Conservation (phyloP, 1,140 invertebrate species). For the Neodiprion fabricii region DNA sequence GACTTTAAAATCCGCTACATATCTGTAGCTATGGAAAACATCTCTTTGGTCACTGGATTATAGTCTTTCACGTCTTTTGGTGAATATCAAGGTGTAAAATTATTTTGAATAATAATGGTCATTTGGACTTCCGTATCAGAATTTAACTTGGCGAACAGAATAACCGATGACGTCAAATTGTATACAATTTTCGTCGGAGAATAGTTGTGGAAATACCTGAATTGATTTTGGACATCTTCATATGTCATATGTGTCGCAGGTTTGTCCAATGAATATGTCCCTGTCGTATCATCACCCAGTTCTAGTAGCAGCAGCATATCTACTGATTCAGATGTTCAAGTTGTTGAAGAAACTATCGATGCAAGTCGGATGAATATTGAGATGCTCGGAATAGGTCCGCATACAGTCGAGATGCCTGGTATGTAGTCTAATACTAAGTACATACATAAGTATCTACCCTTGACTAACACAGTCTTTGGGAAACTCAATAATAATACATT, state of each 20-base stretch:
- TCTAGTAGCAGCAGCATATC: slow-evolving; percentile 33
- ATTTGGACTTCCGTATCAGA: too few species aligned
- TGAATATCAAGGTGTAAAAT: too few species aligned
- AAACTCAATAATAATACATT: neutral
- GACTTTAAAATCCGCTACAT: neutral
- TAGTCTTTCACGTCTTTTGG: too few species aligned
- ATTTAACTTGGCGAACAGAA: too few species aligned
- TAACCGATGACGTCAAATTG: too few species aligned
- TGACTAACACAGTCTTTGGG: too few species aligned
- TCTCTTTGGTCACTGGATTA: too few species aligned
- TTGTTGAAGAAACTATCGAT: slow-evolving; percentile 41
- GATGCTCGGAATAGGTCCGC: slow-evolving; percentile 30
- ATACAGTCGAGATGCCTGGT: slow-evolving; percentile 43
- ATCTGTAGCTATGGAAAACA: neutral
- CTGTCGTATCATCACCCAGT: slow-evolving; percentile 37
- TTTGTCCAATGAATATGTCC: slow-evolving; percentile 38
- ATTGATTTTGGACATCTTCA: too few species aligned
- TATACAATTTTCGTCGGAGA: too few species aligned
- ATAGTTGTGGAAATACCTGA: too few species aligned
- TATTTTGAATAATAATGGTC: too few species aligned
- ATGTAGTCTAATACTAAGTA: neutral
- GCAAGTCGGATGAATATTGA: slow-evolving; percentile 32
- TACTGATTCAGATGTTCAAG: slow-evolving; percentile 46
- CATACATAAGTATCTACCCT: too few species aligned
- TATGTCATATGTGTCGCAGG: slow-evolving; percentile 27